Evolutionary conservation across 2,113 vertebrate species (phyloP).

Genomic region (Mesitornis unicolor): DNA sequence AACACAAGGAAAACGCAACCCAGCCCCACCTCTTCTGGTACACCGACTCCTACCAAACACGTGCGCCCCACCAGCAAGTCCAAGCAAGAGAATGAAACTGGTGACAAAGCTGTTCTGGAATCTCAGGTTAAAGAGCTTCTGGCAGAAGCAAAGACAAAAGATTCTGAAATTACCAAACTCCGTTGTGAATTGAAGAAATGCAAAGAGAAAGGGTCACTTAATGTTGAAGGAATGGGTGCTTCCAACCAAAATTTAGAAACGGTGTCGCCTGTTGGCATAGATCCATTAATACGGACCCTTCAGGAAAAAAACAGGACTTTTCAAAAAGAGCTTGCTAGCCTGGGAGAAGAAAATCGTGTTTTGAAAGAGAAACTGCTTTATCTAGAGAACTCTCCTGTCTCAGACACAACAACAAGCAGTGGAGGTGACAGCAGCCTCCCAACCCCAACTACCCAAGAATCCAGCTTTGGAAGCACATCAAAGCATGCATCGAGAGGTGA

Average conservation of each 20-base stretch:
- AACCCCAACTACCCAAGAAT: slow-evolving; percentile 72
- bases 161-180: slow-evolving; percentile 90
- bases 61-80: slow-evolving; percentile 78
- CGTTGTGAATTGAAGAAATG: slow-evolving; percentile 86
- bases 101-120: slow-evolving; percentile 84
- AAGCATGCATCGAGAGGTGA: slow-evolving; percentile 63
- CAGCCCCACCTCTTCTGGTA: slow-evolving; percentile 86
- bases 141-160: slow-evolving; percentile 92
- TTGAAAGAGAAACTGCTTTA: slow-evolving; percentile 87
- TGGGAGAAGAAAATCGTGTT: slow-evolving; percentile 87
- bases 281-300: slow-evolving; percentile 79
- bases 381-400: slow-evolving; percentile 80
- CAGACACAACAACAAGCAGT: slow-evolving; percentile 71
- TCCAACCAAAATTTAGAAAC: slow-evolving; percentile 38
- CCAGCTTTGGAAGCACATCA: slow-evolving; percentile 71
- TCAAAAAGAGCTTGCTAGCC: slow-evolving; percentile 82
- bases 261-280: slow-evolving; percentile 66
- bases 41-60: slow-evolving; percentile 84
- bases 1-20: slow-evolving; percentile 82
- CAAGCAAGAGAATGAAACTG: slow-evolving; percentile 80
- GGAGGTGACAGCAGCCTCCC: slow-evolving; percentile 73
- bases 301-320: slow-evolving; percentile 88
- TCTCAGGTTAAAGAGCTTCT: slow-evolving; percentile 91
- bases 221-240: slow-evolving; percentile 46
- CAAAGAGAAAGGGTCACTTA: slow-evolving; percentile 74